phyloP scores from a whole-genome alignment of 2,797 vertebrate species.

The Astyanax mexicanus region DNA sequence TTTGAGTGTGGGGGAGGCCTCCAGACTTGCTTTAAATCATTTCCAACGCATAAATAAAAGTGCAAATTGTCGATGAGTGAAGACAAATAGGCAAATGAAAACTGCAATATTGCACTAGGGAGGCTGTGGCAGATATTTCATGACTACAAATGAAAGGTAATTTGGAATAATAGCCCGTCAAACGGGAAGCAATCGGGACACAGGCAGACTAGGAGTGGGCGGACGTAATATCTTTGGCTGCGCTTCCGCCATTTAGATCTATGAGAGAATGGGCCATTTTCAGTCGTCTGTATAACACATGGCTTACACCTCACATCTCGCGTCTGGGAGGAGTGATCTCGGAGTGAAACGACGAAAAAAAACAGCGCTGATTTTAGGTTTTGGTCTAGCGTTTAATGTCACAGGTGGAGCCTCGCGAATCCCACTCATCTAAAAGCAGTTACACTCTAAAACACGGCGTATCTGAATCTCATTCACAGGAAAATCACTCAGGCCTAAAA shows the following conservation, averaged over 20 bases:
- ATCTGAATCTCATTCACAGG: background rate
- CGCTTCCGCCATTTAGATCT: constrained; percentile 24
- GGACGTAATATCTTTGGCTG: constrained; percentile 31
- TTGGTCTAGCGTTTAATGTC: background rate
- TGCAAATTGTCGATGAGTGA: constrained; percentile 30
- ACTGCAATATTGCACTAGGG: constrained; percentile 25
- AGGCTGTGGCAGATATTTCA: constrained; percentile 27
- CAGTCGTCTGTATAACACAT: background rate
- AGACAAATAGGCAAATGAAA: constrained; percentile 44
- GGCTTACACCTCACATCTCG: background rate
- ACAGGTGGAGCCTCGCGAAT: background rate
- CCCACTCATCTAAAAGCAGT: constrained; percentile 7
- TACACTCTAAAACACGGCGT: background rate
- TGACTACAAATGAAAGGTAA: constrained; percentile 28
- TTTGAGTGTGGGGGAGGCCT: constrained; percentile 24
- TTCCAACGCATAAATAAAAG: constrained; percentile 35
- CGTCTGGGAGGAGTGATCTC: background rate
- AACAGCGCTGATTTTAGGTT: constrained; percentile 2
- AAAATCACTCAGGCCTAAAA: background rate
- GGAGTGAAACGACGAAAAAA: background rate
- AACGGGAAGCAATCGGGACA: constrained; percentile 7
- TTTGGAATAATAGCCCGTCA: constrained; percentile 43
- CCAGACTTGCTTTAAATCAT: constrained; percentile 34
- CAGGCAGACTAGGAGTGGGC: constrained; percentile 3
- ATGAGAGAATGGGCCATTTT: constrained; percentile 6